Conservation (phyloP, 35 echinoderm and acorn worm genomes). For the Anneissia japonica region DNA sequence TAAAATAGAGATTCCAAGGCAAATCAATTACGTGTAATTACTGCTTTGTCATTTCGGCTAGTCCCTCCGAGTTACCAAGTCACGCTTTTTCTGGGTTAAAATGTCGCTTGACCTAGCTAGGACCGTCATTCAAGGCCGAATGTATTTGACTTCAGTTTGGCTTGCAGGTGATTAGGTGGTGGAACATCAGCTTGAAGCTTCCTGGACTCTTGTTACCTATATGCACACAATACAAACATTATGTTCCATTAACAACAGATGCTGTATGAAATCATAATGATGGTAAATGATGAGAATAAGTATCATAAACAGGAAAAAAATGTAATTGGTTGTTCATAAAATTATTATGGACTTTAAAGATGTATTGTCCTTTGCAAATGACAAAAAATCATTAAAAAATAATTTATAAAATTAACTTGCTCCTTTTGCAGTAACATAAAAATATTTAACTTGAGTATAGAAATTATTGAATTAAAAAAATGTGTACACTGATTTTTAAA, state of each 20-base stretch:
- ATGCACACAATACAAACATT: neutral
- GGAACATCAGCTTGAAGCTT: neutral
- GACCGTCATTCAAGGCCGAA: neutral
- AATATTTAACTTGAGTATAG: too few species aligned
- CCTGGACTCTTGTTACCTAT: neutral
- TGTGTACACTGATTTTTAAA: too few species aligned
- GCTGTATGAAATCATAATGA: too few species aligned
- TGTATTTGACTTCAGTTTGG: neutral
- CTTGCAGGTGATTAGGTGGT: neutral
- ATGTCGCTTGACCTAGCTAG: neutral
- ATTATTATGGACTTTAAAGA: neutral
- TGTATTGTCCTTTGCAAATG: too few species aligned
- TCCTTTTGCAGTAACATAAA: too few species aligned
- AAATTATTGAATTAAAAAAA: too few species aligned
- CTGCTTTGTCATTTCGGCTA: neutral
- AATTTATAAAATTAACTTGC: too few species aligned
- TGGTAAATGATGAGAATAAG: neutral
- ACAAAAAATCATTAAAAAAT: too few species aligned
- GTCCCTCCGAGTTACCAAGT: neutral
- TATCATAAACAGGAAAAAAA: neutral
- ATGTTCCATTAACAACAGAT: too few species aligned
- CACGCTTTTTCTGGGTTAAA: neutral
- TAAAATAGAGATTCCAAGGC: neutral
- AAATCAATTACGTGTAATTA: neutral
- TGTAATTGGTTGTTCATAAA: neutral